phyloP scores from a whole-genome alignment of 2,888 invertebrate genomes.

The Hydroisotoma schaefferi region DNA sequence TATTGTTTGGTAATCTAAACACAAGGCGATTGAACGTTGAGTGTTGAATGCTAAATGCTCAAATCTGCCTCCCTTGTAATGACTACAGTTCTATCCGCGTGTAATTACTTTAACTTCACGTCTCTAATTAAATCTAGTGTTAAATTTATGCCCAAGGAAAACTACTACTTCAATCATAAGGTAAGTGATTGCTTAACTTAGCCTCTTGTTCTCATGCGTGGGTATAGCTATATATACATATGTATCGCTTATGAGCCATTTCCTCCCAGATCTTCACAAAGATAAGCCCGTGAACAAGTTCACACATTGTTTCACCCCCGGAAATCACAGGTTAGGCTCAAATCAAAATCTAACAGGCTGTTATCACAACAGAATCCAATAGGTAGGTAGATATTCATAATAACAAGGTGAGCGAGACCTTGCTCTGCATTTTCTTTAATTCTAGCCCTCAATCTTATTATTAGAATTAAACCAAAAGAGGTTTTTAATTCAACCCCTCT shows the following conservation, averaged over 20 bases:
- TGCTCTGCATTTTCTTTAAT: no score
- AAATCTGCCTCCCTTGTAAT: no score
- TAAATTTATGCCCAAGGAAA: slow-evolving; percentile 10
- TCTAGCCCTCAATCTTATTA: no score
- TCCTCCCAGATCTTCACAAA: slow-evolving; percentile 5
- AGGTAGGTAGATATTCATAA: slow-evolving; percentile 2
- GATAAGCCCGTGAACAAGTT: slow-evolving; percentile 12
- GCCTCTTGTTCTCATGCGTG: background rate
- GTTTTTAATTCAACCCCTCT: no score
- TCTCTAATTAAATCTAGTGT: slow-evolving; percentile 15
- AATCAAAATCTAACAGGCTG: slow-evolving; percentile 6
- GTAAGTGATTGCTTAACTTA: background rate
- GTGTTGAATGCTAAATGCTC: no score
- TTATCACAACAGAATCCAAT: slow-evolving; percentile 5
- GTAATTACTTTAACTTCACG: no score
- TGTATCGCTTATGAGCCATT: slow-evolving; percentile 6
- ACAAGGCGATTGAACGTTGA: no score
- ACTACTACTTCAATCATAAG: background rate
- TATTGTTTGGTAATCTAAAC: no score
- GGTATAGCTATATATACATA: no score
- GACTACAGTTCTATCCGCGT: no score
- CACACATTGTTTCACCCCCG: slow-evolving; percentile 21
- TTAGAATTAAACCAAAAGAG: no score
- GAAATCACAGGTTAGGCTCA: slow-evolving; percentile 19
- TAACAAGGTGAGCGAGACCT: no score